Evolutionary conservation across 2,113 vertebrate species (phyloP), one percentile per base, ranked within the genome.

Genomic region (Ondatra zibethicus): DNA sequence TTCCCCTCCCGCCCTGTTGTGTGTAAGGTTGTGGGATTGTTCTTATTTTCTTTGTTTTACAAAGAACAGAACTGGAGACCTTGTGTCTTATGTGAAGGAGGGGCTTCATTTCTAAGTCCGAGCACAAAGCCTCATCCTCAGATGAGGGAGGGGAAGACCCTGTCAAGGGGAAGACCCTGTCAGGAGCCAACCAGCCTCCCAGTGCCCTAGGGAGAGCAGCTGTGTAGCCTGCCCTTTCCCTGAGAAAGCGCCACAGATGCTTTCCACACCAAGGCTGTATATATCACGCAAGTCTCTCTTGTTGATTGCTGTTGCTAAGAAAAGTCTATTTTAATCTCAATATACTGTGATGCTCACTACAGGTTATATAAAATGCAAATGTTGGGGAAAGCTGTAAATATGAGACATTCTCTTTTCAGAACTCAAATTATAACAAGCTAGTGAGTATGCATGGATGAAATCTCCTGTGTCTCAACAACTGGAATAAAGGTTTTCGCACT

Each of bases 181-280:
- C 68, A 31, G 50, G 33, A 89, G 61, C 58, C 93, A 85, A 94
- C 2, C 16, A 14, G 78, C 82, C 45, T 70, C 45, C 65, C 31
- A 25, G 17, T 6, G 27, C 50, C 65, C 86, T 94, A 77, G 8
- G 61, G 94, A 89, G 52, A 91, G 76, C 88, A 50, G 93, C 96
- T 94, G 72, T 92, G 93, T 84, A 14, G 0, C 61, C 90, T 77
- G 80, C 16, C 72, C 50, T 75, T 91, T 63, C 75, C 92, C 55
- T 39, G 27, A 92, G 88, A 97, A 96, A 86, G 61, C 90, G 88
- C 85, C 92, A 85, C 91, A 97, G 92, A 94, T 87, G 81, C 94
- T 95, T 93, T 95, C 70, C 91, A 88, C 31, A 61, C 76, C 73
- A 77, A 66, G 81, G 75, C 90, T 25, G 13, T 58, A 39, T 61